Evolutionary conservation across 1,140 invertebrate species (phyloP), one percentile per base, ranked within the genome.

Genomic region (Papilio machaon): DNA sequence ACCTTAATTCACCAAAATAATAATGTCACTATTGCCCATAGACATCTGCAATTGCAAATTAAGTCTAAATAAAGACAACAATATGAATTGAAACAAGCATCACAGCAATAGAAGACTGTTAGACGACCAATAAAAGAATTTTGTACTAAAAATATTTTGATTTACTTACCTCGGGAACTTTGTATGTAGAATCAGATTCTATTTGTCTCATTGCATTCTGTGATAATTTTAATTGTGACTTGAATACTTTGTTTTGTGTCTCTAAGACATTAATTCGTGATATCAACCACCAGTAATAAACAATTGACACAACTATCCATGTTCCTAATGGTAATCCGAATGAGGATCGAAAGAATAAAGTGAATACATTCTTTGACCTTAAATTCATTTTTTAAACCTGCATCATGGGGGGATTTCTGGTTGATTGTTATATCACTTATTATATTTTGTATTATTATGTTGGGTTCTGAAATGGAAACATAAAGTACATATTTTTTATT

Each of bases 301-400:
- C 86, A 43, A 95, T 82, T 7, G 93, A 92, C 0, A 94, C 85
- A 6, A 88, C 89, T 49, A 95, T 84, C 92, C 93, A 94, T 80
- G 93, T 90, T 0, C 92, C 94, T 35, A 95, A 81, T 0, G 91
- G 89, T 15, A 94, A 89, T 46, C 90, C 91, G 88, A 95, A 82
- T 94, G 94, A 95, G 86, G 94, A 94, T 92, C 94, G 90, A 87
- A 92, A 91, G 86, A 94, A 91, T 87, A 92, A 70, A 80, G 91
- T 89, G 67, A 93, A 84, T 58, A 92, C 91, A 93, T 95, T 92
- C 87, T 89, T 94, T n/a, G 86, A 77, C 64, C 87, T 88, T 70
- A 92, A 80, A 83, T 88, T 92, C 90, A 92, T 92, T 70, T 86
- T 88, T 23, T 47, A 75, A 75, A 75, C 10, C 74, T 49, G 17